These are phyloP conservation scores for Trematomus bernacchii DNA, from an alignment of 2,797 vertebrate genomes.

Conservation along the genomic window DNA sequence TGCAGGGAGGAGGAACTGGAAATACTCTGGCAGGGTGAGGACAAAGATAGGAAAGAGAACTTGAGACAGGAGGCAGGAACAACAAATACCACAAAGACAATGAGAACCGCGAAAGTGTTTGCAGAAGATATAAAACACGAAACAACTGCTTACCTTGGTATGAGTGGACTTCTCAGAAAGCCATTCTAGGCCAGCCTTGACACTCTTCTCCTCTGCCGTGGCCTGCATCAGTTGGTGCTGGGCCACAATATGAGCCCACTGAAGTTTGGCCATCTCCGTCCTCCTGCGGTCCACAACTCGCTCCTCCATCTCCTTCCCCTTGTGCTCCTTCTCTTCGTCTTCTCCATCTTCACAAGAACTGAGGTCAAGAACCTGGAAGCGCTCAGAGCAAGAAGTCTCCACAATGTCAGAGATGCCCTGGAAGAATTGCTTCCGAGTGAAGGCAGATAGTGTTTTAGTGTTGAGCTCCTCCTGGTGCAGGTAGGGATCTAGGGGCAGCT, in stretches of 20 bases:
- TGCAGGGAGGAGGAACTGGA: conserved; percentile 79
- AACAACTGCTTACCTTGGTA: conserved; percentile 71
- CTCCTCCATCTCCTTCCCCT: conserved; percentile 57
- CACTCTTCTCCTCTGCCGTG: conserved; percentile 83
- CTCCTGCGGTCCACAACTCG: conserved; percentile 75
- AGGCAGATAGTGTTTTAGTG: conserved; percentile 86
- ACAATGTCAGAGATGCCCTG: conserved; percentile 82
- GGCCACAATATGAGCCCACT: conserved; percentile 87
- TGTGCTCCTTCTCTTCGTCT: conserved; percentile 44
- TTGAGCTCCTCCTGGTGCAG: conserved; percentile 89
- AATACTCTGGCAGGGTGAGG: conserved; percentile 61
- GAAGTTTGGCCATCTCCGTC: conserved; percentile 88
- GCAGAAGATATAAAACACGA: neutral
- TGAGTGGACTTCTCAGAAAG: conserved; percentile 81
- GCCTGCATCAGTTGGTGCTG: conserved; percentile 89
- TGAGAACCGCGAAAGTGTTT: neutral
- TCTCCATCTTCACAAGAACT: conserved; percentile 72
- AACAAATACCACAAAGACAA: neutral
- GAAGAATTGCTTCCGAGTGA: conserved; percentile 87
- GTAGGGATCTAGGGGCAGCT: conserved; percentile 86
- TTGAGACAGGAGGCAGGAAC: neutral
- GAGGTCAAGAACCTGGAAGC: conserved; percentile 84
- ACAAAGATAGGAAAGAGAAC: neutral
- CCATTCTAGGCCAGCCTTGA: conserved; percentile 85
- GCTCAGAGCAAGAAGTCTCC: conserved; percentile 84